Conservation (phyloP, 2,113 vertebrate species). For the Entosphenus tridentatus region DNA sequence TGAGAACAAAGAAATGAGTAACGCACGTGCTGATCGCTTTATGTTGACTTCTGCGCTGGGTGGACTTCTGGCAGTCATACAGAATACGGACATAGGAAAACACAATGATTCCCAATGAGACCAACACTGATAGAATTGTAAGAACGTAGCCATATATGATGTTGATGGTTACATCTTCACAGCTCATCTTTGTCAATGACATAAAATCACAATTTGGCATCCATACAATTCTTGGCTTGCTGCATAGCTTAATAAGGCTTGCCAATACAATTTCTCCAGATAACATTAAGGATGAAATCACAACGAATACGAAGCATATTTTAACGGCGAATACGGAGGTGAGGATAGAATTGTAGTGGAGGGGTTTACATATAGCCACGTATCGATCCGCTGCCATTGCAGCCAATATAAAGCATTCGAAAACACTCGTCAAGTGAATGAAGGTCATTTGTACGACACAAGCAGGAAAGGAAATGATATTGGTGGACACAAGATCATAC, state of each 20-base stretch:
- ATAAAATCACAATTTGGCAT: background rate
- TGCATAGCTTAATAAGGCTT: background rate
- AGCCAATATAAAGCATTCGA: background rate
- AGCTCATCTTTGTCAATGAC: background rate
- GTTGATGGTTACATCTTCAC: background rate
- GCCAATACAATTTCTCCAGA: background rate
- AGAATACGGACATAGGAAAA: background rate
- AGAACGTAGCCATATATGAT: background rate
- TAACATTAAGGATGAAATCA: background rate
- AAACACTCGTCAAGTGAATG: background rate
- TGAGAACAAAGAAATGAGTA: background rate
- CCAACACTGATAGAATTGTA: background rate
- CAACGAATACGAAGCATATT: background rate
- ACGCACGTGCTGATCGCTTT: background rate
- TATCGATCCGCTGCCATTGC: constrained; percentile 1
- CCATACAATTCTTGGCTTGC: background rate
- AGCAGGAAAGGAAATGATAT: background rate
- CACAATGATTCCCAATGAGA: background rate
- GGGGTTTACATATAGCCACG: background rate
- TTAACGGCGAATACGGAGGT: background rate
- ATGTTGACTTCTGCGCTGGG: background rate
- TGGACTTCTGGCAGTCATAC: background rate
- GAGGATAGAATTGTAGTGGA: background rate
- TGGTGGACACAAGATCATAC: background rate
- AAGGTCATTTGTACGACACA: constrained; percentile 1